phyloP scores from a whole-genome alignment of 2,113 vertebrate species.

The Sula dactylatra region DNA sequence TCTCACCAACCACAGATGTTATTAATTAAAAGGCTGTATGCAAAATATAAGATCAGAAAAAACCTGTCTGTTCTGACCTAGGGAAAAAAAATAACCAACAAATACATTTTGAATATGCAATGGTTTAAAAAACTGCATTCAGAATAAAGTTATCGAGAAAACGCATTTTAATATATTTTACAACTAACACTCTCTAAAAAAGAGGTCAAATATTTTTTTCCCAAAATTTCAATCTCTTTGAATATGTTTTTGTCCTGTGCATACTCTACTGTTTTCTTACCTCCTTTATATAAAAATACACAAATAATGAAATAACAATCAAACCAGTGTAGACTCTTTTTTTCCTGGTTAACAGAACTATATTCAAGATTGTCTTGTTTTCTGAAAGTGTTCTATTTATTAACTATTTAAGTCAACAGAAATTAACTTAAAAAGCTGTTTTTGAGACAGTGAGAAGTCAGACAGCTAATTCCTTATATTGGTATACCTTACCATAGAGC shows the following conservation, averaged over 20 bases:
- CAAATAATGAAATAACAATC: not conserved
- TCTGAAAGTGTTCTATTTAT: not conserved
- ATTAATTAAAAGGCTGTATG: not conserved
- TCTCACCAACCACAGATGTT: not conserved
- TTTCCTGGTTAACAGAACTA: not conserved
- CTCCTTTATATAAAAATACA: not conserved
- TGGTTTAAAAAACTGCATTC: not conserved
- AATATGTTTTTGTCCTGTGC: not conserved
- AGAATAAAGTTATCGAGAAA: not conserved
- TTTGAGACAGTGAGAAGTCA: too few species aligned
- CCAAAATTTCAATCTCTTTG: not conserved
- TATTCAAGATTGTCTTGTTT: not conserved
- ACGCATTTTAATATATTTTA: not conserved
- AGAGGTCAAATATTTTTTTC: fast-evolving
- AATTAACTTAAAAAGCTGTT: not conserved
- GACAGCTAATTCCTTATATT: not conserved
- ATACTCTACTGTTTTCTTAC: not conserved
- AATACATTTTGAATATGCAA: not conserved
- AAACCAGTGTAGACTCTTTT: not conserved
- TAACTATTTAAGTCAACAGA: not conserved
- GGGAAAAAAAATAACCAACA: not conserved
- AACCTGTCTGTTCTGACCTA: not conserved
- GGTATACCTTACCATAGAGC: not conserved
- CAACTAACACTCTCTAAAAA: not conserved
- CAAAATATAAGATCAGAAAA: not conserved